Percentiles rank a stretch among this genome's conserved stretches.
Evolutionary conservation across 1,140 invertebrate genomes (phyloP).

Genomic region (Copidosoma floridanum): DNA sequence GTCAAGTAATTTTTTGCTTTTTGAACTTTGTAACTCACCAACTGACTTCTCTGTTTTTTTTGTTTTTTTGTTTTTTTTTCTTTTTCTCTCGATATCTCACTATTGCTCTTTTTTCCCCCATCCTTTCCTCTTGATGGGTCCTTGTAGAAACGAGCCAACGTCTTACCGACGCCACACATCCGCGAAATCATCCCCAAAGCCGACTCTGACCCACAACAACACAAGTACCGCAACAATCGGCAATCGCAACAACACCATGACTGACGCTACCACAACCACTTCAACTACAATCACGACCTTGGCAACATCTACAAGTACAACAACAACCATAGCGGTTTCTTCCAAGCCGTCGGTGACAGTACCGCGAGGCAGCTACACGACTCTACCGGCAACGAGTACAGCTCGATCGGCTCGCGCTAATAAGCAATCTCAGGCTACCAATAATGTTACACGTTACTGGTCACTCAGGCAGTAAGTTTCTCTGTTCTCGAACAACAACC

Average conservation of each 20-base stretch:
- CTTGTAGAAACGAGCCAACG: slow-evolving; percentile 19
- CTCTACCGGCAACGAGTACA: slow-evolving; percentile 7
- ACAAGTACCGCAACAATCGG: slow-evolving; percentile 12
- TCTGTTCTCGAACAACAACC: no score
- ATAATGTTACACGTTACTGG: slow-evolving; percentile 12
- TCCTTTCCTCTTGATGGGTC: neutral
- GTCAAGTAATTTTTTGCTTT: no score
- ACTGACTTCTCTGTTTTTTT: no score
- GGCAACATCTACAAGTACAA: slow-evolving; percentile 5
- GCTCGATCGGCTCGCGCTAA: no score
- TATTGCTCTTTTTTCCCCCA: neutral
- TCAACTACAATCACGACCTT: neutral
- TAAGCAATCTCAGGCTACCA: neutral
- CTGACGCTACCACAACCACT: slow-evolving; percentile 2
- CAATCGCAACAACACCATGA: neutral
- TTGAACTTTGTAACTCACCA: no score
- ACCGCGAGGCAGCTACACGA: neutral
- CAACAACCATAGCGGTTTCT: slow-evolving; percentile 10
- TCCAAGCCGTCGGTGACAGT: slow-evolving; percentile 10
- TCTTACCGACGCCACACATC: slow-evolving; percentile 3
- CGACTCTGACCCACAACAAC: slow-evolving; percentile 20
- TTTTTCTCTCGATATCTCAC: slow-evolving; percentile 11
- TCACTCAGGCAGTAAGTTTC: slow-evolving; percentile 29
- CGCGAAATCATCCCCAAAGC: slow-evolving; percentile 14
- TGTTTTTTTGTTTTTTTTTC: neutral